Conservation (phyloP, 2,888 invertebrate species). For the Andrena dorsata region DNA sequence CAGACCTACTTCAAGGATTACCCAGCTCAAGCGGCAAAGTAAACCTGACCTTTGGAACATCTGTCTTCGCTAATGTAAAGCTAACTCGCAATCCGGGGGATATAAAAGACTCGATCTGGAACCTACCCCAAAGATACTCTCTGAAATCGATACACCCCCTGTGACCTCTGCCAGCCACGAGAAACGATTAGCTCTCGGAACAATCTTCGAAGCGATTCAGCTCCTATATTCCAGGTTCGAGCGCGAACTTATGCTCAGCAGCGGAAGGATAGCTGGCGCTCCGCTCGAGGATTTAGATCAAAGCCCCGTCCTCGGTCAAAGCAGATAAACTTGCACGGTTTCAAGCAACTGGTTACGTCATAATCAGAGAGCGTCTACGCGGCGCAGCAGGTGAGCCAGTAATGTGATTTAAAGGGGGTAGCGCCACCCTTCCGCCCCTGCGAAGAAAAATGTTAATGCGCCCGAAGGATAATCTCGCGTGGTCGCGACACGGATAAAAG, state of each 20-base stretch:
- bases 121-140: too few species aligned
- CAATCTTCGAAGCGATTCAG: background rate
- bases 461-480: conserved; percentile 26
- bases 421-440: background rate
- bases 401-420: conserved; percentile 35
- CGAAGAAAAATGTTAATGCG: conserved; percentile 42
- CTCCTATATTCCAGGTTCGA: background rate
- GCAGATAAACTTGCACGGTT: conserved; percentile 36
- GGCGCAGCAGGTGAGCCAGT: background rate
- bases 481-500: conserved; percentile 11
- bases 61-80: too few species aligned
- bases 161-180: too few species aligned
- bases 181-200: too few species aligned
- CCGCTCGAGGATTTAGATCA: conserved; percentile 3
- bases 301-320: conserved; percentile 11
- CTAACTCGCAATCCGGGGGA: too few species aligned
- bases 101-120: too few species aligned
- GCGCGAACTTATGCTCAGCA: background rate
- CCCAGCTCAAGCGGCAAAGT: too few species aligned
- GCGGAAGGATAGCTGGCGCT: background rate
- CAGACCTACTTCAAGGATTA: too few species aligned
- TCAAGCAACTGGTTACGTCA: conserved; percentile 47
- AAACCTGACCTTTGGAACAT: too few species aligned
- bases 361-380: conserved; percentile 26
- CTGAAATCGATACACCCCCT: too few species aligned